Evolutionary conservation across 2,888 invertebrate genomes (phyloP), one percentile per base, ranked within the genome.

Genomic region (Ichneumon xanthorius): DNA sequence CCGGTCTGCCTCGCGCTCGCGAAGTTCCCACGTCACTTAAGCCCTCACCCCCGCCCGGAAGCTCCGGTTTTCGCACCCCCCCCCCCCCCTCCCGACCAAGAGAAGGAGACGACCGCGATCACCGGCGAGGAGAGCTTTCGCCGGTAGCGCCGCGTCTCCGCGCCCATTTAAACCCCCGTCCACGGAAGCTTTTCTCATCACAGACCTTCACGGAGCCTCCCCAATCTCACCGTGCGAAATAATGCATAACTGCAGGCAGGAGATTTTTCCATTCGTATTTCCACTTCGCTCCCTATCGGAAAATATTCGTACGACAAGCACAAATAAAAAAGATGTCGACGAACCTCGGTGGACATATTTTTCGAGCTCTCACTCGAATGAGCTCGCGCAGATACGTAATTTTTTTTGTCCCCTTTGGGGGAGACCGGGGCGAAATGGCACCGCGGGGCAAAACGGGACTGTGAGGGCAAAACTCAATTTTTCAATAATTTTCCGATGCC

Each of bases 21-120:
- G 83, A 70, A 88, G 88, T 90, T 91, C 91, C 90, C 91, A 91
- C 91, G 88, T 90, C 91, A 91, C 91, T 91, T 91, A 91, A 89
- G 86, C 82, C 85, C 86, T 63, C 79, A 68, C 80, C 48, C 37
- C 33, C 3, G 3, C 48, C 58, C n/a, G 53, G 37, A 50, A 84
- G 78, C 75, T 22, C 65, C 65, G 75, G 70, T 81, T 79, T 84
- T 61, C 75, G 55, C 37, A 16, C 14, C 11, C 26, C 58, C 22
- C 58, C 30, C 67, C 61, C 14, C 37, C 14, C 11, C 11, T 14
- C 58, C 22, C 58, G 45, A 70, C 61, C 9, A 40, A 55, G 48
- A 48, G 63, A 81, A 75, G 71, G 80, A 80, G 70, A 37, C 58
- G 70, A 73, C 70, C 70, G 50, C 50, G 77, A 71, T 67, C 72